Base-by-base conservation (phyloP, 2,888 invertebrate genomes). In the Idaea dimidiata region DNA sequence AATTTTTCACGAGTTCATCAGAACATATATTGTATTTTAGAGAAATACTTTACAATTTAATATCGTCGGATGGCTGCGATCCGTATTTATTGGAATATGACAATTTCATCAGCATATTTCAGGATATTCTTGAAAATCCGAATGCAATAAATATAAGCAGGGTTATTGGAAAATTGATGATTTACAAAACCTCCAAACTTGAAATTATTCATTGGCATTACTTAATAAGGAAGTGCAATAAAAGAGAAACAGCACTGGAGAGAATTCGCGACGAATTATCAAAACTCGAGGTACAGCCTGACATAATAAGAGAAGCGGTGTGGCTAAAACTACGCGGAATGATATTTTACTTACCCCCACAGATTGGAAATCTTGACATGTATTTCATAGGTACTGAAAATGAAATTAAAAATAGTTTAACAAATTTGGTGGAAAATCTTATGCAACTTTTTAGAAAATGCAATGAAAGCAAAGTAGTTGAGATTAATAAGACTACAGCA, bases 311-410 rank as follows among this genome's bases (percentile, higher is more conserved):
- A 24, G 70, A 74, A 55, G 78, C 80, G 58, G 63, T 76, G 32
- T 64, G 61, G 62, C 58, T 63, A 24, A 73, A 72, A 57, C 58
- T 80, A n/a, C 33, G 66, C 57, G 57, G 58, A 16, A 69, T 71
- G 7, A 55, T 61, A 60, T 75, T 80, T 16, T 67, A 72, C 63
- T 57, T 80, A 10, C 81, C 80, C 8, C 56, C 62, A 53, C 65
- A 66, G 5, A 80, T 81, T 66, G 82, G 81, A 1, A 79, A 81
- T 59, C 55, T 65, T 6, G 81, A 81, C 33, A 67, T 80, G 64
- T 71, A 70, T 7, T 62, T 71, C 54, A 63, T 64, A 55, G 71
- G 66, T 6, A 68, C 57, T 10, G 62, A 62, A 57, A 55, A 53
- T 5, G 68, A 68, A 58, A 56, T 64, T 14, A 64, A 60, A 16